Evolutionary conservation across 2,888 invertebrate genomes (phyloP).

Genomic region (Yponomeuta plumbellus): DNA sequence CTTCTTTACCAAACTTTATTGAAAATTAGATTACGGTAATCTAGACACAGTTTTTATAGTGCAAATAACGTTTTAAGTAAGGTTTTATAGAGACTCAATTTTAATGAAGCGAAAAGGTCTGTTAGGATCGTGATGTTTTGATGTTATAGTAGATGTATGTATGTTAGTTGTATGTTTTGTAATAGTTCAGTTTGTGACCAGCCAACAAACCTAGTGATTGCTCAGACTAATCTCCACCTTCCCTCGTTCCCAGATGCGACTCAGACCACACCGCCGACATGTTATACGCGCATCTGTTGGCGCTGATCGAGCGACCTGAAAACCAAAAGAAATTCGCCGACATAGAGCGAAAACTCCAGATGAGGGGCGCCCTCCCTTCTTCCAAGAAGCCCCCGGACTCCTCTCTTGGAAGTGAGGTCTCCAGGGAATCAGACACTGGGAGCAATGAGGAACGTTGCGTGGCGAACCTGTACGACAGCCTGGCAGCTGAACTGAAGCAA

Average conservation of each 20-base stretch:
- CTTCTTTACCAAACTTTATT: too few relatives aligned
- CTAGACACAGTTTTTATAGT: too few relatives aligned
- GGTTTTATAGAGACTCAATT: too few relatives aligned
- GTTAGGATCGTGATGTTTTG: too few relatives aligned
- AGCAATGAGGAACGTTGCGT: constrained; percentile 82
- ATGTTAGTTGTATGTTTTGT: too few relatives aligned
- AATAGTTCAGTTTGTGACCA: too few relatives aligned
- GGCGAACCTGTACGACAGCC: constrained; percentile 90
- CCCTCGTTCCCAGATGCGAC: constrained; percentile 80
- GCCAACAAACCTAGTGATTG: neutral
- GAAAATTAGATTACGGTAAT: too few relatives aligned
- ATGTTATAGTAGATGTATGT: too few relatives aligned
- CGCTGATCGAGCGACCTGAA: constrained; percentile 87
- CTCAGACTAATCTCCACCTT: neutral
- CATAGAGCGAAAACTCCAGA: constrained; percentile 79
- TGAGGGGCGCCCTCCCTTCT: constrained; percentile 75
- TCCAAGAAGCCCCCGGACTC: constrained; percentile 82
- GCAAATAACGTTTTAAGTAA: too few relatives aligned
- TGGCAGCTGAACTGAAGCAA: constrained; percentile 91
- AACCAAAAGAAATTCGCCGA: constrained; percentile 90
- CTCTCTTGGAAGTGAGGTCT: constrained; percentile 84
- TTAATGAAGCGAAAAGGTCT: too few relatives aligned
- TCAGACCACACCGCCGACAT: constrained; percentile 94
- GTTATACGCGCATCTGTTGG: constrained; percentile 89
- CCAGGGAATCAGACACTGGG: constrained; percentile 82